Percentiles rank a stretch among this genome's conserved stretches.
phyloP scores from a whole-genome alignment of 30 jellyfish, hydroid and myxozoan genomes.

The Hydra vulgaris region DNA sequence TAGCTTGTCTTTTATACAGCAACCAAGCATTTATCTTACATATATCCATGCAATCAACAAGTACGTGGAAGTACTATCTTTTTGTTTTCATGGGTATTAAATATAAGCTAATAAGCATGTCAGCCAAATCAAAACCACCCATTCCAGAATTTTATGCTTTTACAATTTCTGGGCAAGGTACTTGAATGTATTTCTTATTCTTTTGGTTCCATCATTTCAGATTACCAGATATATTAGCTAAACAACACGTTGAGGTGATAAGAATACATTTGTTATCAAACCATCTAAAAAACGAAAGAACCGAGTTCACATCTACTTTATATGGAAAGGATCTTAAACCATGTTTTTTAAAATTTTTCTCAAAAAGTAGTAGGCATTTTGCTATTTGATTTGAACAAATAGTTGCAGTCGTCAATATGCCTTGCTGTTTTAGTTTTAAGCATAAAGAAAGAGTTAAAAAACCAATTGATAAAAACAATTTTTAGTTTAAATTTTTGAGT shows the following conservation, averaged over 20 bases:
- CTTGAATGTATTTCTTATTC: conserved; percentile 1
- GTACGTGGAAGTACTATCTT: conserved; percentile 32
- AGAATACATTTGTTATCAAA: conserved; percentile 33
- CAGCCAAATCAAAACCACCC: conserved; percentile 57
- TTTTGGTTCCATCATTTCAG: neutral
- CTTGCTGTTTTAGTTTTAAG: conserved; percentile 25
- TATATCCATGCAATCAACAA: conserved; percentile 40
- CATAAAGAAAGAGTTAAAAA: conserved; percentile 27
- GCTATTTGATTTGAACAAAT: conserved; percentile 29
- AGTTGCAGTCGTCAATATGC: conserved; percentile 31
- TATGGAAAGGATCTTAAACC: conserved; percentile 28
- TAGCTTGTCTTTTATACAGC: conserved; percentile 33
- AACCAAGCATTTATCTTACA: conserved; percentile 47
- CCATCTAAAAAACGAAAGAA: conserved; percentile 33
- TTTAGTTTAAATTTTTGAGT: conserved; percentile 10
- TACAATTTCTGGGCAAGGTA: conserved; percentile 23
- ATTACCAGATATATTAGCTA: conserved; percentile 27
- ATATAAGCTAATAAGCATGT: conserved; percentile 33
- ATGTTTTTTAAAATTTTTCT: conserved; percentile 27
- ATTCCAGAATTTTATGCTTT: conserved; percentile 28
- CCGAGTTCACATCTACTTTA: conserved; percentile 21
- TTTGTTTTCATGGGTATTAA: conserved; percentile 33
- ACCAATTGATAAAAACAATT: conserved; percentile 42
- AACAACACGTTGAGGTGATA: conserved; percentile 31
- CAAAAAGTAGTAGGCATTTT: conserved; percentile 34